Evolutionary conservation across 2,888 invertebrate species (phyloP), one percentile per base, ranked within the genome.

Genomic region (Aquatica leii): DNA sequence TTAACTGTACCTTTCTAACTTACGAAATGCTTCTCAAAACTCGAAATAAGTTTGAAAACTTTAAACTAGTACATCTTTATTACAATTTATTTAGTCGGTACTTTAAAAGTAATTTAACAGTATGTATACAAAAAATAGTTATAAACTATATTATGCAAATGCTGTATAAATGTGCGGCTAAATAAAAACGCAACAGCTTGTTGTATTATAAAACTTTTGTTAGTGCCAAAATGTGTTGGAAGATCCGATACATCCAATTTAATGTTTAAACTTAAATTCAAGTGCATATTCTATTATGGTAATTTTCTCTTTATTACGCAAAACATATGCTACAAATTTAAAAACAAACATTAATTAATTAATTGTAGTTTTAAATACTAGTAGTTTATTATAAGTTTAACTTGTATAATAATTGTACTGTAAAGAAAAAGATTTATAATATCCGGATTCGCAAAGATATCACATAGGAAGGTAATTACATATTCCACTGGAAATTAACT

Each of bases 401-500:
- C 2, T 24, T 24, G 24, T 24, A n/a, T n/a, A n/a, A 6, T 24
- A 24, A 24, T 24, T 24, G 24, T 24, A 24, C 24, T n/a, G 24
- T 24, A 24, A 2, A 6, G 6, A 24, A 24, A 2, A 24, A 24
- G 24, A 15, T 15, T 43, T 43, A 43, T 43, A 43, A 43, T 43
- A 43, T 43, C 43, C 43, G 15, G 17, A 43, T 5, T 12, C 14
- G 5, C 9, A 9, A 14, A 14, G 43, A 41, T 41, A 12, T 43
- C 4, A 43, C 14, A 15, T 43, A 18, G 6, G 15, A 2, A 2
- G 15, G 43, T 43, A 43, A 43, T 43, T 43, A 43, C 12, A 43
- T 14, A 43, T 15, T 43, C 15, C 15, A 43, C 14, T 43, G 43
- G 43, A 43, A 43, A 43, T 43, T 43, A 43, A 43, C 43, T 43